Conservation (phyloP, 2,888 invertebrate species). For the Molorchus minor region DNA sequence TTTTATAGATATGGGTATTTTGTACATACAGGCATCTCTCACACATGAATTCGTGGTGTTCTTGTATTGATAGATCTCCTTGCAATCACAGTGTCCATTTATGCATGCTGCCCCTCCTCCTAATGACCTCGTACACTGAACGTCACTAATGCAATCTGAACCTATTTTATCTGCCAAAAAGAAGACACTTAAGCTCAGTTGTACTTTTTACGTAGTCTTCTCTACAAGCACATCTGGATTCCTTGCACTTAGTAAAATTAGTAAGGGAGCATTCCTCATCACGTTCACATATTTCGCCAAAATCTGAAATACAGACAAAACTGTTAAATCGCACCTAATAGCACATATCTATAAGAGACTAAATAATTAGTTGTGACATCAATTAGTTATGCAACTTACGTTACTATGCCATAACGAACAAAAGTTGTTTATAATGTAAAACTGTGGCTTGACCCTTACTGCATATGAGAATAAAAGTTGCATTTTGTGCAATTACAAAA, state of each 20-base stretch:
- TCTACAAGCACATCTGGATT: constrained; percentile 47
- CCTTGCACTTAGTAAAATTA: constrained; percentile 43
- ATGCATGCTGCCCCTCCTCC: constrained; percentile 48
- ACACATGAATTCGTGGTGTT: constrained; percentile 46
- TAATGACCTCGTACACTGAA: constrained; percentile 49
- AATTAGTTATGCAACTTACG: too few relatives aligned
- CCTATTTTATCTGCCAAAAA: constrained; percentile 40
- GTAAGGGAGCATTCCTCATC: constrained; percentile 48
- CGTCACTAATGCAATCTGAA: constrained; percentile 47
- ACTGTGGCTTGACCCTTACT: too few relatives aligned
- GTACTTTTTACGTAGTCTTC: constrained; percentile 41
- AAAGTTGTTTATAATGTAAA: too few relatives aligned
- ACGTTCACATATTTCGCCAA: constrained; percentile 47
- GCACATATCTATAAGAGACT: too few relatives aligned
- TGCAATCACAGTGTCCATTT: constrained; percentile 49
- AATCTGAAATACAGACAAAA: too few relatives aligned
- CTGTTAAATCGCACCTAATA: too few relatives aligned
- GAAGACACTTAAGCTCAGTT: constrained; percentile 45
- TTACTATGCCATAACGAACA: too few relatives aligned
- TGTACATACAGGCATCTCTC: constrained; percentile 47
- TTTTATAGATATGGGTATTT: too few relatives aligned
- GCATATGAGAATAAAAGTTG: too few relatives aligned
- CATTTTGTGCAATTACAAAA: too few relatives aligned
- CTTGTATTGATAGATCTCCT: constrained; percentile 49
- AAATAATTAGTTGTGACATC: too few relatives aligned